Conservation (phyloP, 2,113 vertebrate genomes). For the Triplophysa rosa region DNA sequence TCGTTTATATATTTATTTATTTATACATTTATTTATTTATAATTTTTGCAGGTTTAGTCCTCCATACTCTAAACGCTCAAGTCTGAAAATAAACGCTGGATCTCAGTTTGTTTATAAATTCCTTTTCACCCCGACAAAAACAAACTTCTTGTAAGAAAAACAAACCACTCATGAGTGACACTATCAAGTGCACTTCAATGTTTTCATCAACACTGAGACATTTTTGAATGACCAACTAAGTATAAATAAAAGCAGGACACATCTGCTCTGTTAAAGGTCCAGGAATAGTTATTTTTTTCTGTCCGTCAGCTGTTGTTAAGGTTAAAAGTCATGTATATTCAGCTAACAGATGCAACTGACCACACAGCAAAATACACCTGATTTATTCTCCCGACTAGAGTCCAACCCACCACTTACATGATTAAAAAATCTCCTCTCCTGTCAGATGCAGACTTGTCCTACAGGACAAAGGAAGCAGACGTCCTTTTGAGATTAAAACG, state of each 20-base stretch:
- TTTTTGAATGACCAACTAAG: background rate
- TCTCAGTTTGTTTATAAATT: background rate
- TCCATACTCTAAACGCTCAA: too few relatives aligned
- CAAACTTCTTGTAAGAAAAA: background rate
- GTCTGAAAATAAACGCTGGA: background rate
- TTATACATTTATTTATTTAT: too few relatives aligned
- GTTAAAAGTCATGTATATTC: background rate
- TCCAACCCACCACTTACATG: conserved; percentile 10
- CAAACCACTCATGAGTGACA: background rate
- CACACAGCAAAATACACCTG: conserved; percentile 34
- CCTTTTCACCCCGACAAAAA: background rate
- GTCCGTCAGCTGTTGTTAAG: conserved; percentile 34
- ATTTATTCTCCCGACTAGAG: conserved; percentile 1
- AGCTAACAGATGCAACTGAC: conserved; percentile 6
- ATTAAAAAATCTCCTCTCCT: conserved; percentile 37
- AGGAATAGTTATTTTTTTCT: background rate
- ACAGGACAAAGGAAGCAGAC: conserved; percentile 23
- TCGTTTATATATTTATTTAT: too few relatives aligned
- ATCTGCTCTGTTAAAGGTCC: background rate
- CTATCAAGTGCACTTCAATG: background rate
- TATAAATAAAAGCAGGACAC: background rate
- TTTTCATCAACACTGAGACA: background rate
- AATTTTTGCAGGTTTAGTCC: too few relatives aligned
- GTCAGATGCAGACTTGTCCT: conserved; percentile 6
- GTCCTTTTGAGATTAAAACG: conserved; percentile 24